These are phyloP conservation scores for Datnioides undecimradiatus DNA, from an alignment of 2,113 vertebrate genomes.

Conservation along the genomic window DNA sequence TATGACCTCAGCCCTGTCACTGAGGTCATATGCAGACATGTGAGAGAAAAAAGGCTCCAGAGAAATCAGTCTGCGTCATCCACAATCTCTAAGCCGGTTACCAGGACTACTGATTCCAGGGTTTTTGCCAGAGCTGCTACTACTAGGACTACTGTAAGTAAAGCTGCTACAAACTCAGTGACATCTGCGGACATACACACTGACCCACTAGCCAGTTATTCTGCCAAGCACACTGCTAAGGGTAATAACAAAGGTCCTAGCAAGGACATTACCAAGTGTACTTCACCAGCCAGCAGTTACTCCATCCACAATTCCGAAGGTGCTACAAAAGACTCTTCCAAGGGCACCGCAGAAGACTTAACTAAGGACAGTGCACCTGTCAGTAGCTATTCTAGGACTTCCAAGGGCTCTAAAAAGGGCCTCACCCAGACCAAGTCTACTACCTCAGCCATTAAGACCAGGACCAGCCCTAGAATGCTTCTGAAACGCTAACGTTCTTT, in stretches of 20 bases:
- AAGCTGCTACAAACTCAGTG: conserved; percentile 50
- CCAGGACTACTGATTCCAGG: conserved; percentile 21
- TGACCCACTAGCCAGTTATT: conserved; percentile 12
- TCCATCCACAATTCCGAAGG: conserved; percentile 33
- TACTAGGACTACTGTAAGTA: conserved; percentile 18
- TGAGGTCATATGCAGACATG: conserved; percentile 25
- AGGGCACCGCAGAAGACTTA: not conserved
- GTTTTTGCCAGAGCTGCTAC: conserved; percentile 40
- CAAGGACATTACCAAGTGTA: conserved; percentile 37
- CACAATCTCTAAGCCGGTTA: conserved; percentile 5
- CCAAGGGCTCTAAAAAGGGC: conserved; percentile 55
- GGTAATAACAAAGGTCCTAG: conserved; percentile 32
- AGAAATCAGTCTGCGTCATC: conserved; percentile 8
- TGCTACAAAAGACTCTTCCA: conserved; percentile 46
- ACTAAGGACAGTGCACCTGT: conserved; percentile 9
- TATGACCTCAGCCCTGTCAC: conserved; percentile 22
- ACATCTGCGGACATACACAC: not conserved
- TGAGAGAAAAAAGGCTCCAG: conserved; percentile 34
- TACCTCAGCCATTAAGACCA: conserved; percentile 71
- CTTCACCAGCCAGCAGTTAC: conserved; percentile 40
- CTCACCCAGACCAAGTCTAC: conserved; percentile 50
- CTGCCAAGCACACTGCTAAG: conserved; percentile 45
- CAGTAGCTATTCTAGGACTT: conserved; percentile 42
- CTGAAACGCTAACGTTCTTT: conserved; percentile 34
- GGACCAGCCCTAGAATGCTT: conserved; percentile 65